Conservation (phyloP, 92 coral and sea anemone species). For the Zoanthus solanderi region DNA sequence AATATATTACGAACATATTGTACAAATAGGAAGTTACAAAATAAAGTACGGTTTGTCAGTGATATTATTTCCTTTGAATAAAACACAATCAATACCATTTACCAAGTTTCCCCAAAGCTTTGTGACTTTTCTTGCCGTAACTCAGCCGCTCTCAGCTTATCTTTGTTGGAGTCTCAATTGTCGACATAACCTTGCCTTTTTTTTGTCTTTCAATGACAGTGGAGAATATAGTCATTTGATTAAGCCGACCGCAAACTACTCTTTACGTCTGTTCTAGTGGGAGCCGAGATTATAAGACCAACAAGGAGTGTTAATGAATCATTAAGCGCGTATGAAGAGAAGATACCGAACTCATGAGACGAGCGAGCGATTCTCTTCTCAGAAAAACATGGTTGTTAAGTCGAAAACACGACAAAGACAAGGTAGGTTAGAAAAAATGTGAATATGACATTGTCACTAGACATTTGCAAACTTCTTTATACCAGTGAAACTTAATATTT, state of each 20-base stretch:
- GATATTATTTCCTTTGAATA: background rate
- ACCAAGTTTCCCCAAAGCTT: background rate
- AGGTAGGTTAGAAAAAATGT: background rate
- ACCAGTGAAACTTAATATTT: background rate
- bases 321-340: background rate
- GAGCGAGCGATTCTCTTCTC: background rate
- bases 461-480: background rate
- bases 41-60: background rate
- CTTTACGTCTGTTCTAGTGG: background rate
- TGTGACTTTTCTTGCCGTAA: background rate
- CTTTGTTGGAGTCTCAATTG: background rate
- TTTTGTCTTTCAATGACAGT: background rate
- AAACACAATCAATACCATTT: background rate
- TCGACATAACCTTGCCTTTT: background rate
- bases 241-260: background rate
- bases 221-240: background rate
- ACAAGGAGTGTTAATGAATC: background rate
- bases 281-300: background rate
- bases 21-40: background rate
- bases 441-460: background rate
- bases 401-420: background rate
- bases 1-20: background rate
- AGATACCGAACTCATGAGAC: background rate
- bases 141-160: background rate
- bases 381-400: background rate